Evolutionary conservation across 1,140 invertebrate genomes (phyloP).

Genomic region (Telenomus remus): DNA sequence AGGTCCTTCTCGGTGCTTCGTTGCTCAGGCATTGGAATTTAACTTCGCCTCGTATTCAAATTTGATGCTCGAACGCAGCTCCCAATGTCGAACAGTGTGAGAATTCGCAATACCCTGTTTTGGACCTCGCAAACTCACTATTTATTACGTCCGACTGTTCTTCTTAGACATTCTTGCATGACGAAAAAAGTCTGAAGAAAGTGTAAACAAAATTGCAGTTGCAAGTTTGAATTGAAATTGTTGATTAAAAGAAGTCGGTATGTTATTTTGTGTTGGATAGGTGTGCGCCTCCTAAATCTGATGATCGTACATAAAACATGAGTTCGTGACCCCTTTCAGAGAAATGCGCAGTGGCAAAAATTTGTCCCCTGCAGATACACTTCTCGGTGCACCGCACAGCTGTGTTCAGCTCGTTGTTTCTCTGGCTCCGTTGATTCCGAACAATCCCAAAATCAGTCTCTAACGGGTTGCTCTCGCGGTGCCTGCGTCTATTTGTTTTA

Average conservation of each 20-base stretch:
- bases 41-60: conserved; percentile 59
- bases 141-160: too few species aligned
- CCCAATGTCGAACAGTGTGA: conserved; percentile 21
- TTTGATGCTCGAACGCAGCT: conserved; percentile 60
- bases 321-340: conserved; percentile 39
- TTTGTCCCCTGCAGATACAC: conserved; percentile 37
- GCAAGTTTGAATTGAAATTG: too few species aligned
- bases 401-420: conserved; percentile 43
- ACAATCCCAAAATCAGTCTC: conserved; percentile 57
- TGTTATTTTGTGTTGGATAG: background rate
- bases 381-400: conserved; percentile 45
- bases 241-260: too few species aligned
- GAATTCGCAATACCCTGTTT: conserved; percentile 6
- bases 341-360: conserved; percentile 45
- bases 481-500: conserved; percentile 47
- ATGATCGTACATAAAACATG: conserved; percentile 23
- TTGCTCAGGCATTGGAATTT: conserved; percentile 62
- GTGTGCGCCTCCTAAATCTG: conserved; percentile 8
- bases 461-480: conserved; percentile 38
- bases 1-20: conserved; percentile 46
- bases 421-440: conserved; percentile 59
- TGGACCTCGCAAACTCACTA: too few species aligned
- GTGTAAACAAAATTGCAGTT: too few species aligned
- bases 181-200: too few species aligned
- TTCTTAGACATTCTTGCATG: too few species aligned